phyloP scores from a whole-genome alignment of 2,113 vertebrate genomes.

The Phodopus roborovskii region DNA sequence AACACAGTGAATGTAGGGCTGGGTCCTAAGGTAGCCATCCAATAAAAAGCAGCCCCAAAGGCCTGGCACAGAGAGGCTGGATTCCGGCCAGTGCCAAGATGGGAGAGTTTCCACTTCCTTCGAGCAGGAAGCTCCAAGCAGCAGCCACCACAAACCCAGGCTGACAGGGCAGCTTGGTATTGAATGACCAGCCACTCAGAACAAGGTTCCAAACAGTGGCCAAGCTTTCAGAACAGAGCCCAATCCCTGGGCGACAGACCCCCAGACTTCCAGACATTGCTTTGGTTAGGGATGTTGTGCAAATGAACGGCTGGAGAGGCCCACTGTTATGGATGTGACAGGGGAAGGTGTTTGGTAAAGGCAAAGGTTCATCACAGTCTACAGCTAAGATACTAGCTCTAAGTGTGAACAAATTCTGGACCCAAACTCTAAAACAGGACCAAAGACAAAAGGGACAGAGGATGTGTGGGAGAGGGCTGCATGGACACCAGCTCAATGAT shows the following conservation, averaged over 20 bases:
- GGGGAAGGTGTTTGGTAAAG: neutral
- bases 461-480: neutral
- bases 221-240: neutral
- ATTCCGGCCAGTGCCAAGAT: neutral
- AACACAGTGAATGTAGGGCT: neutral
- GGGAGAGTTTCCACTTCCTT: neutral
- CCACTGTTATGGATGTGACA: neutral
- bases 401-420: neutral
- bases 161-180: neutral
- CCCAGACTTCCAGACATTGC: neutral
- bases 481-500: neutral
- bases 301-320: constrained; percentile 3
- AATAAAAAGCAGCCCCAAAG: neutral
- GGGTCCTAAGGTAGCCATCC: neutral
- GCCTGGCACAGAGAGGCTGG: neutral
- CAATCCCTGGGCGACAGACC: neutral
- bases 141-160: constrained; percentile 14
- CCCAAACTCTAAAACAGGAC: neutral
- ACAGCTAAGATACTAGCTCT: neutral
- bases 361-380: neutral
- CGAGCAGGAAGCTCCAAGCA: neutral
- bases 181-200: neutral
- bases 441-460: neutral
- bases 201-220: neutral
- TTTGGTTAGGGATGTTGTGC: neutral